Conservation (phyloP, 2,888 invertebrate species). For the Galeruca laticollis region DNA sequence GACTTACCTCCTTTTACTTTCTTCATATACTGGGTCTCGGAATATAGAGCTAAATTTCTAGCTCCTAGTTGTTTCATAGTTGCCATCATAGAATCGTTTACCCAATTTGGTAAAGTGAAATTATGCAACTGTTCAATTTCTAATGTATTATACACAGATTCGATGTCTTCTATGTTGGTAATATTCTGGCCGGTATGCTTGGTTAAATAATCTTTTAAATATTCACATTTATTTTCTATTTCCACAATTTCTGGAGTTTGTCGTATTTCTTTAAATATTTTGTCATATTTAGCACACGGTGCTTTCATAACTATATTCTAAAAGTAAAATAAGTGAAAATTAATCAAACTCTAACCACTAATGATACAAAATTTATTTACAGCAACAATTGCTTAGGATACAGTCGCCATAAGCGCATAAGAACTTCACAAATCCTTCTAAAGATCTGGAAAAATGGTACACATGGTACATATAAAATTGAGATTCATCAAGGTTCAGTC, state of each 20-base stretch:
- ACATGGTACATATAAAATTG: too few species aligned
- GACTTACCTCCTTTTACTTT: constrained; percentile 77
- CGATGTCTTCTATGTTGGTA: constrained; percentile 74
- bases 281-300: constrained; percentile 70
- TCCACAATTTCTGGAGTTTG: constrained; percentile 68
- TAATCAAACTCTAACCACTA: too few species aligned
- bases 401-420: too few species aligned
- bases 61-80: constrained; percentile 77
- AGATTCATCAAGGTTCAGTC: too few species aligned
- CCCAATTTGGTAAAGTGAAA: constrained; percentile 81
- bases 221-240: constrained; percentile 69
- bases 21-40: constrained; percentile 78
- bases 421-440: too few species aligned
- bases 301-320: constrained; percentile 68
- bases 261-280: constrained; percentile 68
- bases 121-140: constrained; percentile 76
- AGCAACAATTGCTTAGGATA: too few species aligned
- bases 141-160: constrained; percentile 79
- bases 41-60: constrained; percentile 77
- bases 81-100: constrained; percentile 76
- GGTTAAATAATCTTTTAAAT: constrained; percentile 75
- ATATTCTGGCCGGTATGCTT: constrained; percentile 71
- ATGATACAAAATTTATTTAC: too few species aligned
- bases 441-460: too few species aligned
- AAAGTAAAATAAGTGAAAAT: constrained; percentile 34